phyloP scores from a whole-genome alignment of 2,113 vertebrate genomes.

The Meriones unguiculatus region DNA sequence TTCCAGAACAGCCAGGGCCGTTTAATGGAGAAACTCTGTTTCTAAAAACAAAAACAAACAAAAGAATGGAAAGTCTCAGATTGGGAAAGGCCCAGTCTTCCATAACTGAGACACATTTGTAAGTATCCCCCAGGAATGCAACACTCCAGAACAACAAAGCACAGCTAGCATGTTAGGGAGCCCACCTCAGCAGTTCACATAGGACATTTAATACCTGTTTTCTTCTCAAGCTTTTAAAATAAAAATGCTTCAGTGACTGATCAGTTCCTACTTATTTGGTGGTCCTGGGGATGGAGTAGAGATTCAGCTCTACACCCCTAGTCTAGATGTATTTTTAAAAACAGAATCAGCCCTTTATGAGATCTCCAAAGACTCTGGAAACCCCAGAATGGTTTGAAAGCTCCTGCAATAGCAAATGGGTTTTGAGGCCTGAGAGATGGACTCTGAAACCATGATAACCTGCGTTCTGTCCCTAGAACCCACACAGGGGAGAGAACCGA shows the following conservation, averaged over 20 bases:
- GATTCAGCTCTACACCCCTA: background rate
- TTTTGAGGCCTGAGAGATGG: background rate
- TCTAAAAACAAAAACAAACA: too few relatives aligned
- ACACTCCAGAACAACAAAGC: background rate
- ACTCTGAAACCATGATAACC: background rate
- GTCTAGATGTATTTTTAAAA: background rate
- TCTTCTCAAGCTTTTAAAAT: background rate
- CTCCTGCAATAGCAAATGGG: background rate
- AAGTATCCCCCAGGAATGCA: background rate
- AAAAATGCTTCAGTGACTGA: background rate
- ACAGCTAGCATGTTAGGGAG: background rate
- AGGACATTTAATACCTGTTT: background rate
- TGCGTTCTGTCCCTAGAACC: background rate
- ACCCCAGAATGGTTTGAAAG: background rate
- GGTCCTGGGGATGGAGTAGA: background rate
- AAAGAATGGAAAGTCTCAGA: background rate
- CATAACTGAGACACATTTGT: background rate
- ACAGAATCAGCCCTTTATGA: background rate
- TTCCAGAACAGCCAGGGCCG: too few relatives aligned
- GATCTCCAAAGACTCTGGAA: background rate
- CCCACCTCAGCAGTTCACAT: accelerated
- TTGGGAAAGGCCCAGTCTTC: too few relatives aligned
- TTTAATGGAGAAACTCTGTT: too few relatives aligned
- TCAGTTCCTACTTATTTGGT: too few relatives aligned
- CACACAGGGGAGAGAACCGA: background rate